phyloP scores from a whole-genome alignment of 2,797 vertebrate species.

The Neopelma chrysocephalum region DNA sequence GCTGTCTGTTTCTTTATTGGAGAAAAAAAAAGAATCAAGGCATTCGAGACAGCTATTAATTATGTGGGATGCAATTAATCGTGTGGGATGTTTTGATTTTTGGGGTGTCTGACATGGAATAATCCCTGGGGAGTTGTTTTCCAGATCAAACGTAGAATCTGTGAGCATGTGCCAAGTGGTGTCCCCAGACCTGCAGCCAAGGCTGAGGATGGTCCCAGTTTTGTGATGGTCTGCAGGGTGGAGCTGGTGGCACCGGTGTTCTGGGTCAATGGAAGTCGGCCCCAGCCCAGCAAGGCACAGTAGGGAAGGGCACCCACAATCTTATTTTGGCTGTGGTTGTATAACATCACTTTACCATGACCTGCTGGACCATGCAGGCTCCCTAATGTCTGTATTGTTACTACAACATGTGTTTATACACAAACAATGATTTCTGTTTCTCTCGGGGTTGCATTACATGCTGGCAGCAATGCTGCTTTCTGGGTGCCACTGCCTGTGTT shows the following conservation, averaged over 20 bases:
- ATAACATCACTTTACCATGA: fast-evolving
- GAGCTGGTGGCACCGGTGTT: fast-evolving
- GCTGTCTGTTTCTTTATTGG: background rate
- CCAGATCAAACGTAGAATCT: background rate
- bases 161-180: fast-evolving
- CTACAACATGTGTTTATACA: fast-evolving
- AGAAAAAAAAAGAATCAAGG: background rate
- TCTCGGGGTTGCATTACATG: fast-evolving
- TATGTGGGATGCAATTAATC: background rate
- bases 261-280: fast-evolving
- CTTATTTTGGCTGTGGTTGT: background rate
- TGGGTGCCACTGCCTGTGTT: fast-evolving
- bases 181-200: background rate
- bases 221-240: fast-evolving
- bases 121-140: fast-evolving
- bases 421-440: background rate
- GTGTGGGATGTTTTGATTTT: background rate
- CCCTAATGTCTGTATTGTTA: fast-evolving
- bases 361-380: background rate
- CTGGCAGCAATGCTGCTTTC: fast-evolving
- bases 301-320: fast-evolving
- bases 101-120: background rate
- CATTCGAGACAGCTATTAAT: background rate
- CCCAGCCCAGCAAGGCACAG: background rate
- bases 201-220: background rate